Percentiles rank a stretch among this genome's conserved stretches.
These are phyloP conservation scores for Hylaeus anthracinus DNA, from an alignment of 1,140 invertebrate species.

Conservation along the genomic window DNA sequence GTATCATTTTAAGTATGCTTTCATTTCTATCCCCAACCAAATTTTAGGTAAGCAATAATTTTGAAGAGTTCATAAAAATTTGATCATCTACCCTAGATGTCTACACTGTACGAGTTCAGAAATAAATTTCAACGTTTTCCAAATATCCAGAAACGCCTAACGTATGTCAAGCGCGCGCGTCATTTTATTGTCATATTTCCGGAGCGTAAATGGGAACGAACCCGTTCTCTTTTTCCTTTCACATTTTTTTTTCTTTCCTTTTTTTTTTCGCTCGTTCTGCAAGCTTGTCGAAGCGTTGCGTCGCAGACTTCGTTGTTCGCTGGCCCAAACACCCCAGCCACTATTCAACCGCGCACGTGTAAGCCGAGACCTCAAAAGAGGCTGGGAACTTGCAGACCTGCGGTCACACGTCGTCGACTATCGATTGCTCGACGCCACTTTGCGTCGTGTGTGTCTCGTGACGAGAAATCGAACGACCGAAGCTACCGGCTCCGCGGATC, in stretches of 20 bases:
- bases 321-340: neutral
- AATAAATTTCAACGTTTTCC: no score
- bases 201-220: no score
- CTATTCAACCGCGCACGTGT: constrained; percentile 12
- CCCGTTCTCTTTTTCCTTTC: neutral
- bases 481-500: neutral
- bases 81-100: no score
- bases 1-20: no score
- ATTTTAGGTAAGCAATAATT: no score
- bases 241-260: no score
- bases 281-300: neutral
- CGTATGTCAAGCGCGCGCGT: no score
- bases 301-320: neutral
- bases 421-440: constrained; percentile 37
- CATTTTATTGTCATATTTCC: no score
- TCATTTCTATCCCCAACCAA: no score
- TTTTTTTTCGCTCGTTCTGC: neutral
- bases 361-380: constrained; percentile 40
- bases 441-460: constrained; percentile 24
- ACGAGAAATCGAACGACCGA: constrained; percentile 19
- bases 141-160: no score
- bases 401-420: constrained; percentile 26
- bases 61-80: no score
- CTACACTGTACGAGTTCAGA: no score
- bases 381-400: constrained; percentile 28